Conservation (phyloP, 2,113 vertebrate species). For the Plecotus auritus region DNA sequence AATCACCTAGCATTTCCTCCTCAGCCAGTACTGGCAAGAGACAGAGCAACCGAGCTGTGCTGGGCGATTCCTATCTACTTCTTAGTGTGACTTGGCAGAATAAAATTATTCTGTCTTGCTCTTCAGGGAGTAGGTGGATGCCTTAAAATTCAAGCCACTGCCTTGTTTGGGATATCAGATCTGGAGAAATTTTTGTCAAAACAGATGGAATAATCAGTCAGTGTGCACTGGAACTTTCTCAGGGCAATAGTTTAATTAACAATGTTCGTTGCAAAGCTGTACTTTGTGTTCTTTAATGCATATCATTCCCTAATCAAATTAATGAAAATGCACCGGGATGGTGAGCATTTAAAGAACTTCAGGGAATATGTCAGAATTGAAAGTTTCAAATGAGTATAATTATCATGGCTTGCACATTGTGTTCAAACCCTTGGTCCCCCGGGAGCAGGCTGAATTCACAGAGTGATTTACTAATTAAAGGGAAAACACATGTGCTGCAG, state of each 20-base stretch:
- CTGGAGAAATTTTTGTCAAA: constrained; percentile 21
- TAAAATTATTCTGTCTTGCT: neutral
- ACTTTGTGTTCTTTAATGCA: neutral
- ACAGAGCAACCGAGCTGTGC: neutral
- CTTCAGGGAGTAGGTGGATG: neutral
- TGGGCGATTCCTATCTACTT: neutral
- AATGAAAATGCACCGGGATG: constrained; percentile 31
- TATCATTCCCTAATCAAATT: constrained; percentile 12
- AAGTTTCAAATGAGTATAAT: constrained; percentile 31
- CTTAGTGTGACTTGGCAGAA: constrained; percentile 13
- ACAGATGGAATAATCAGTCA: neutral
- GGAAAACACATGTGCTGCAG: neutral
- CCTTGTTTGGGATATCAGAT: neutral
- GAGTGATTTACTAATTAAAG: constrained; percentile 23
- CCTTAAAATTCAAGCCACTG: neutral
- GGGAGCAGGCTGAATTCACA: constrained; percentile 26
- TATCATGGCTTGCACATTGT: constrained; percentile 2
- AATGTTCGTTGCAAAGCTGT: neutral
- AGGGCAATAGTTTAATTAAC: constrained; percentile 10
- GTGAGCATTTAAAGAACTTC: constrained; percentile 46
- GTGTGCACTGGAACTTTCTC: constrained; percentile 3
- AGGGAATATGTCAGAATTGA: constrained; percentile 49
- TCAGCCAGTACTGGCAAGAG: neutral
- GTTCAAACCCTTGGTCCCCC: neutral
- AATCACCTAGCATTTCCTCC: neutral